Base-by-base conservation (phyloP, 2,797 vertebrate genomes). In the Acipenser ruthenus region DNA sequence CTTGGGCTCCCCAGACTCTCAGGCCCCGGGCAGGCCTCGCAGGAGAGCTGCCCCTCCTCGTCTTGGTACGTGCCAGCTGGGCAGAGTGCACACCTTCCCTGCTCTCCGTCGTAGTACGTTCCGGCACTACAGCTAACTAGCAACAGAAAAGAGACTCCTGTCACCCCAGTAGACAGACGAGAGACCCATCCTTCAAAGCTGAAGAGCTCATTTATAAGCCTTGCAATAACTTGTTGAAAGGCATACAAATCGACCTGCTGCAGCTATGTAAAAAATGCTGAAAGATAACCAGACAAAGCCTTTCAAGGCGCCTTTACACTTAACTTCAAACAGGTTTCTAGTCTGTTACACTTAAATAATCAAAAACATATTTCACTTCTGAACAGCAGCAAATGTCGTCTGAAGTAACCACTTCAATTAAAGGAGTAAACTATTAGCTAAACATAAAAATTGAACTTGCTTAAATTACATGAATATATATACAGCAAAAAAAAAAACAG, bases 11-110 rank as follows among this genome's bases (percentile, higher is more conserved):
- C 86, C 75, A 81, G 79, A 76, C 82, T 90, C 67, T 91, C 90
- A 53, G 87, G 81, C 69, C 79, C 79, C 8, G 89, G 89, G 74
- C 91, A 96, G 62, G 79, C 80, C 65, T 91, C 87, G 56, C 93
- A 95, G 59, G 87, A 88, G 79, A 91, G 87, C 83, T 93, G 91
- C 72, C 91, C 91, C 78, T 93, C 93, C 76, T 93, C 87, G 6
- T 88, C 90, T 79, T 94, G 90, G 80, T 90, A 95, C 0, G 83
- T 93, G 75, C 92, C 92, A 63, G 87, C 86, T 63, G 91, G 90
- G 80, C 91, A 95, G 64, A 88, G 78, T 77, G 83, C 73, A 72
- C 92, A 96, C 72, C 82, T 82, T 69, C 89, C 90, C 80, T 88
- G 90, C 64, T 89, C 83, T 6, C 78, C 84, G 37, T 93, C 84